Conservation (phyloP, 2,888 invertebrate genomes). For the Pardosa pseudoannulata region DNA sequence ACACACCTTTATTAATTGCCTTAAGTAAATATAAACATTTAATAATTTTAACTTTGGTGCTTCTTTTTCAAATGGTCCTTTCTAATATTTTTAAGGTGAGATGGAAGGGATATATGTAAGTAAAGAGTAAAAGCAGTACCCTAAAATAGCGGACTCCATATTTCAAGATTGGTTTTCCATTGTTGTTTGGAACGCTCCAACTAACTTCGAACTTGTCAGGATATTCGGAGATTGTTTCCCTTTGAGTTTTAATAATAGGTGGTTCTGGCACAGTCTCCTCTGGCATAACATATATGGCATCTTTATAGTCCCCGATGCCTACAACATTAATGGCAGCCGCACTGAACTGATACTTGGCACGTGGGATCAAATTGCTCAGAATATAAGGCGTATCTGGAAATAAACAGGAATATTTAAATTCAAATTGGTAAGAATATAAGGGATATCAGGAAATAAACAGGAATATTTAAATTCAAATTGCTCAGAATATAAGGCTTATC, state of each 20-base stretch:
- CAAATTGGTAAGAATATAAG: too few relatives aligned
- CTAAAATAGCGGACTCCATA: conserved; percentile 89
- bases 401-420: too few relatives aligned
- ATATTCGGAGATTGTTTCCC: conserved; percentile 80
- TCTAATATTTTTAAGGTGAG: too few relatives aligned
- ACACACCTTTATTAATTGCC: too few relatives aligned
- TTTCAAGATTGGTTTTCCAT: conserved; percentile 90
- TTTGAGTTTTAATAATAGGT: conserved; percentile 82
- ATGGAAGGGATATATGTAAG: too few relatives aligned
- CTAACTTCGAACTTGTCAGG: conserved; percentile 85
- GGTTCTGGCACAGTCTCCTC: conserved; percentile 86
- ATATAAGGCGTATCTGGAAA: conserved; percentile 85
- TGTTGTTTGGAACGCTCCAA: conserved; percentile 91
- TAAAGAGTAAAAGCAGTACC: conserved; percentile 79
- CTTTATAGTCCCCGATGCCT: conserved; percentile 86
- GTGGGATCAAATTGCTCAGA: conserved; percentile 86
- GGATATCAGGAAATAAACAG: too few relatives aligned
- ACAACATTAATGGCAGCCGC: conserved; percentile 91
- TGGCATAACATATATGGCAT: conserved; percentile 84
- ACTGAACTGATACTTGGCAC: conserved; percentile 87
- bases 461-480: too few relatives aligned
- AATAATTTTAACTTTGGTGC: too few relatives aligned
- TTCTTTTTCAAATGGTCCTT: too few relatives aligned
- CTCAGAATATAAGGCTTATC: too few relatives aligned
- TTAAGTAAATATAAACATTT: too few relatives aligned